Base-by-base conservation (phyloP, 2,888 invertebrate species). In the Aspidiotus destructor region DNA sequence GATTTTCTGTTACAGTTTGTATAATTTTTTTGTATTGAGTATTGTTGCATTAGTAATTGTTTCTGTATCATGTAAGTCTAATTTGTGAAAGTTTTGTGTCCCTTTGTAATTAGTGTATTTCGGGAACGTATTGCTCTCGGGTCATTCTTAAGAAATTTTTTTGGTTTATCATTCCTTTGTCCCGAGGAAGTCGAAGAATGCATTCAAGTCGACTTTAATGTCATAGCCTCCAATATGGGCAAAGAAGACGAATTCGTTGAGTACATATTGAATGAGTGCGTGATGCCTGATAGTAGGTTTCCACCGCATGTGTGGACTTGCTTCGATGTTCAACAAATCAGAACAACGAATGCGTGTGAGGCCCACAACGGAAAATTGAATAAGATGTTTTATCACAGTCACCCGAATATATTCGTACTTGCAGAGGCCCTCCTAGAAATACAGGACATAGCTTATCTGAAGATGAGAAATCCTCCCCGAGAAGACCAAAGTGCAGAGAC, bases 271-370 rank as follows among this genome's bases (percentile, higher is more conserved):
- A 11, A 54, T 7, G 16, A 54, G 8, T 54, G 16, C 13, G 13
- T 54, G 8, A 8, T 7, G 15, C 7, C 54, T 8, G 8, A n/a
- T 7, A 8, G 15, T 7, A n/a, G 54, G 8, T 54, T 8, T 54
- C 54, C 54, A 8, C 54, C 54, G 7, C 54, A 7, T 13, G 7
- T 54, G 15, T 54, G 54, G 54, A 17, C 58, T 8, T 8, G 8
- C 6, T 17, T 28, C 17, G 17, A 8, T 16, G 16, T 40, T 15
- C 9, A 8, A 8, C 15, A 16, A 8, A 58, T n/a, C 15, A 16
- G 28, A 28, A 28, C 58, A 17, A 58, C 58, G 6, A 58, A 58
- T 13, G 58, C 28, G 6, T 58, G 58, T 13, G 58, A 58, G 17
- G 8, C 9, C 7, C 11, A 28, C 11, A 6, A 58, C 28, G 28